phyloP scores from a whole-genome alignment of 2,797 vertebrate species.

The Bryconaethiops microstoma region DNA sequence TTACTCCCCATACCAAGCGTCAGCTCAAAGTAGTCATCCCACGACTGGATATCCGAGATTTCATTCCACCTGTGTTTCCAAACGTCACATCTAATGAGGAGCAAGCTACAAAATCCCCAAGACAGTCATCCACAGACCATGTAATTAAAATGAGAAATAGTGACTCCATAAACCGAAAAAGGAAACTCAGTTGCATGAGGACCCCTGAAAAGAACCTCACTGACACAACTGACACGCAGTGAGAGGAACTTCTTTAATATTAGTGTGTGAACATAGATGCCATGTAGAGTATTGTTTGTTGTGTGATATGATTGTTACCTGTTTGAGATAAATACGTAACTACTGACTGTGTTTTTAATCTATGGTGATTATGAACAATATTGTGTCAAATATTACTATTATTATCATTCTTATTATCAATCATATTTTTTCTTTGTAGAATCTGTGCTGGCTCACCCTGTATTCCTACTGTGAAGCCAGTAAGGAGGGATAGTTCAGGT shows the following conservation, averaged over 20 bases:
- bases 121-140: not conserved
- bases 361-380: not conserved
- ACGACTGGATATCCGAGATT: conserved; percentile 39
- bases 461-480: conserved; percentile 35
- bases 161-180: conserved; percentile 21
- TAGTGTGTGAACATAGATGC: not conserved
- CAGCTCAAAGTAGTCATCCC: conserved; percentile 66
- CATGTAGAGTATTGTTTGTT: not conserved
- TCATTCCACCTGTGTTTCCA: not conserved
- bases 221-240: conserved; percentile 71
- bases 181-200: conserved; percentile 2
- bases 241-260: conserved; percentile 58
- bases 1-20: conserved; percentile 34
- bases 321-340: not conserved
- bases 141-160: not conserved
- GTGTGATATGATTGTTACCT: not conserved
- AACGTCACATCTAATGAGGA: conserved; percentile 3
- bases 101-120: not conserved
- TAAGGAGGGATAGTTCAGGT: conserved; percentile 64
- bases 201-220: conserved; percentile 37
- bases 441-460: conserved; percentile 56
- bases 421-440: conserved; percentile 61
- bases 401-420: not conserved
- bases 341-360: not conserved
- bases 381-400: not conserved